These are phyloP conservation scores for Zaprionus kolodkinae DNA, from an alignment of 1,140 invertebrate species.

Conservation along the genomic window DNA sequence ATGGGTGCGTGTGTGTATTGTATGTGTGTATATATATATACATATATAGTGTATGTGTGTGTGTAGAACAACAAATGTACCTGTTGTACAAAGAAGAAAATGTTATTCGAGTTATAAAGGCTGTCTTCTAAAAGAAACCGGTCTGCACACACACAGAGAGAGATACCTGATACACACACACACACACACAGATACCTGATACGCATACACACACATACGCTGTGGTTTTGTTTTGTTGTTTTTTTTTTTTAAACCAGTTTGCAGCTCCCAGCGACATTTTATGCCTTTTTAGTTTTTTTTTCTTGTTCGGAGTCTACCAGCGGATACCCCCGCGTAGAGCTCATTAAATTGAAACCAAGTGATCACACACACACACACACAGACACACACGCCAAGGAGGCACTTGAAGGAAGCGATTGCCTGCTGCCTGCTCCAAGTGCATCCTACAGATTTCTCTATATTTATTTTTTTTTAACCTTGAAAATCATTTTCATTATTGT, in stretches of 20 bases:
- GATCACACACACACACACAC: slow-evolving; percentile 13
- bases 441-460: slow-evolving; percentile 18
- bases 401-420: slow-evolving; percentile 24
- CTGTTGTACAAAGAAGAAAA: slow-evolving; percentile 50
- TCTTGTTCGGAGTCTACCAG: too few relatives aligned
- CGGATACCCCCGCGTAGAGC: slow-evolving; percentile 20
- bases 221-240: too few relatives aligned
- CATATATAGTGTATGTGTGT: too few relatives aligned
- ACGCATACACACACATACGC: slow-evolving; percentile 52
- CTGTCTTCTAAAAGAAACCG: slow-evolving; percentile 47
- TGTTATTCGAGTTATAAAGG: slow-evolving; percentile 48
- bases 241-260: slow-evolving; percentile 33
- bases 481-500: slow-evolving; percentile 22
- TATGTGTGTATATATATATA: slow-evolving; percentile 8
- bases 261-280: slow-evolving; percentile 55
- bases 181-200: slow-evolving; percentile 51
- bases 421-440: neutral
- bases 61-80: slow-evolving; percentile 49
- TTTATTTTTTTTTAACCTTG: slow-evolving; percentile 37
- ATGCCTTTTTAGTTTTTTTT: slow-evolving; percentile 42
- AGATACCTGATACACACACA: slow-evolving; percentile 48
- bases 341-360: slow-evolving; percentile 50
- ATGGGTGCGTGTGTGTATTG: slow-evolving; percentile 28
- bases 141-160: slow-evolving; percentile 45
- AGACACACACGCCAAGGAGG: neutral